These are phyloP conservation scores for Lypha dubia DNA, from an alignment of 2,888 invertebrate genomes.

Conservation along the genomic window DNA sequence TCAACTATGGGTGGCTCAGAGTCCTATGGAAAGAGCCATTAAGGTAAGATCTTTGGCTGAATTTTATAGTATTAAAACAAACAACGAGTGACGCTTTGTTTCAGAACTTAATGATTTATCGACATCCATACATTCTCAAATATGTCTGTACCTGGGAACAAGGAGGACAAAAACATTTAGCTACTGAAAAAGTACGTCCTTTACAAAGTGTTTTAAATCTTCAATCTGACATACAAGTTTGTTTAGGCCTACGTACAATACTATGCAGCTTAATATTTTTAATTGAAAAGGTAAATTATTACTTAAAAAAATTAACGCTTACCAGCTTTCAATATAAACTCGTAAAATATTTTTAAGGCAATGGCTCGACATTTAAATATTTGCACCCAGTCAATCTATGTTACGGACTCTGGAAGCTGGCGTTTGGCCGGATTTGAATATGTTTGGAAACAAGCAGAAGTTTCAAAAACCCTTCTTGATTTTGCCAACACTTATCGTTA, in stretches of 20 bases:
- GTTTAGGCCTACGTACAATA: slow-evolving; percentile 92
- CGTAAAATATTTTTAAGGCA: slow-evolving; percentile 84
- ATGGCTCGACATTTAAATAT: slow-evolving; percentile 92
- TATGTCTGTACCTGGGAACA: slow-evolving; percentile 92
- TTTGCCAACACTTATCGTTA: slow-evolving; percentile 88
- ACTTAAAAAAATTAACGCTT: neutral
- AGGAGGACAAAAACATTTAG: slow-evolving; percentile 89
- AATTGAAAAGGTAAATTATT: slow-evolving; percentile 87
- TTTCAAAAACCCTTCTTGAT: slow-evolving; percentile 87
- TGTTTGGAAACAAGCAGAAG: slow-evolving; percentile 88
- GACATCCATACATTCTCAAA: slow-evolving; percentile 93
- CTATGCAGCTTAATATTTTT: slow-evolving; percentile 92
- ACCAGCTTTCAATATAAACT: neutral
- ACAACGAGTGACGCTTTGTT: slow-evolving; percentile 73
- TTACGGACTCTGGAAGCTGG: slow-evolving; percentile 93
- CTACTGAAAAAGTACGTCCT: slow-evolving; percentile 92
- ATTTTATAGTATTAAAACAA: slow-evolving; percentile 48
- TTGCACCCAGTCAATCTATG: slow-evolving; percentile 90
- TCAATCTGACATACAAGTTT: slow-evolving; percentile 91
- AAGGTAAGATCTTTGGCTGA: slow-evolving; percentile 85
- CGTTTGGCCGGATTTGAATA: slow-evolving; percentile 94
- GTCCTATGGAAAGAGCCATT: slow-evolving; percentile 90
- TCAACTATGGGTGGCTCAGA: slow-evolving; percentile 86
- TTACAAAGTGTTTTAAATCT: slow-evolving; percentile 87
- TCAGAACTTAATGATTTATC: slow-evolving; percentile 92